Base-by-base conservation (phyloP, 2,797 vertebrate species). In the Bufotes viridis region DNA sequence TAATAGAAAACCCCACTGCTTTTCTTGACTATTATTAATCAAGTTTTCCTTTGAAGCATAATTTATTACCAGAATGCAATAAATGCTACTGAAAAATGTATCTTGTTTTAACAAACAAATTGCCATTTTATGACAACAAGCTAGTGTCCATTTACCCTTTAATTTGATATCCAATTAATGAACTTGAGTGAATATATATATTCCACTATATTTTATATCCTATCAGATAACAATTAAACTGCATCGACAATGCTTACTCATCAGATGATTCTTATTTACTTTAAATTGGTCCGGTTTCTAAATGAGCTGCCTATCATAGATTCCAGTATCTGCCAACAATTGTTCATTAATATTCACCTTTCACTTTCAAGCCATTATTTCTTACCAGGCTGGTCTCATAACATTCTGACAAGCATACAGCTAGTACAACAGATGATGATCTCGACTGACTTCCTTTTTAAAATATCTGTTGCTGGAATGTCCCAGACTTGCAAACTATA, bases 151-250 rank as follows among this genome's bases (percentile, higher is more conserved):
- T 58, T 14, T 26, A 26, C 17, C 18, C 12, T 75, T 75, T n/a
- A 51, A 75, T 75, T n/a, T 6, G 22, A 7, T 51, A 34, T 70
- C 29, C 26, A 49, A 75, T 51, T 75, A n/a, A 53, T 75, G 11
- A 75, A 53, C 34, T 51, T 83, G 91, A 85, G 2, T 87, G 88
- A 90, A 91, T 69, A 86, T 90, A 86, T 90, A 90, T 78, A 85
- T 93, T 92, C 91, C 88, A 42, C 4, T 42, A 42, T 42, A 42
- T 42, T 42, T 94, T 96, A 89, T 60, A 76, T 93, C 89, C 91
- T 91, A 81, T 94, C 82, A 91, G 82, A 91, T 91, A 53, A 70
- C 94, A 95, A 92, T 93, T 92, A 81, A 93, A 84, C 91, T 91
- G 92, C 78, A 90, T 83, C 90, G 89, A n/a, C 92, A 90, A 93